Evolutionary conservation across 2,113 vertebrate genomes (phyloP), one percentile per base, ranked within the genome.

Genomic region (Pyxicephalus adspersus): DNA sequence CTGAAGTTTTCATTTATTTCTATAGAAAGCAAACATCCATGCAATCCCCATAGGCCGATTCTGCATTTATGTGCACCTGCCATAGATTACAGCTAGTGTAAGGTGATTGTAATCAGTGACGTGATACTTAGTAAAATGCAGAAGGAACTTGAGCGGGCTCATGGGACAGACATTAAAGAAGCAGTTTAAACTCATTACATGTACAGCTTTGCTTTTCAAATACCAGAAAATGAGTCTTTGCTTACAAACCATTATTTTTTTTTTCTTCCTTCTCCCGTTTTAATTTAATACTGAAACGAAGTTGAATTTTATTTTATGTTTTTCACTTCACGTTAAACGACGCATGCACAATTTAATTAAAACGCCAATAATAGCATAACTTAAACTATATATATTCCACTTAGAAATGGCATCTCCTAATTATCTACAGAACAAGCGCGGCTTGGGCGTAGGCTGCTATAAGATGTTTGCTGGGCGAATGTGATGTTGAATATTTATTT

Each of bases 91-190:
- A 57, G 60, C 31, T 52, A 45, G 51, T 57, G 31, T 55, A 65
- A 81, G 68, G 64, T 81, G 68, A 81, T 81, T 81, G 60, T 81
- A 81, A 73, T 81, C 79, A 81, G 68, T 73, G 79, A 72, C 61
- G 38, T 81, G 68, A 28, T 65, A 81, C 54, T 80, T 64, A 26
- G 79, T 74, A 38, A 81, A 73, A 74, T 63, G 68, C 23, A 58
- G 51, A 74, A 73, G 79, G 29, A 19, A 45, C 60, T 60, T 38
- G 50, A 73, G 68, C 28, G 51, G 79, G 45, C 68, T 74, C 70
- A 11, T 28, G 64, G 65, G 65, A 67, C 38, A 50, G 57, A 60
- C 65, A 52, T 68, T 68, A 16, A 28, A 23, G 64, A 79, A 34
- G 54, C 52, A 25, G 51, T 74, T 74, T 81, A 54, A 81, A 38